phyloP scores from a whole-genome alignment of 2,888 invertebrate species.

The Harpagoxenus sublaevis region DNA sequence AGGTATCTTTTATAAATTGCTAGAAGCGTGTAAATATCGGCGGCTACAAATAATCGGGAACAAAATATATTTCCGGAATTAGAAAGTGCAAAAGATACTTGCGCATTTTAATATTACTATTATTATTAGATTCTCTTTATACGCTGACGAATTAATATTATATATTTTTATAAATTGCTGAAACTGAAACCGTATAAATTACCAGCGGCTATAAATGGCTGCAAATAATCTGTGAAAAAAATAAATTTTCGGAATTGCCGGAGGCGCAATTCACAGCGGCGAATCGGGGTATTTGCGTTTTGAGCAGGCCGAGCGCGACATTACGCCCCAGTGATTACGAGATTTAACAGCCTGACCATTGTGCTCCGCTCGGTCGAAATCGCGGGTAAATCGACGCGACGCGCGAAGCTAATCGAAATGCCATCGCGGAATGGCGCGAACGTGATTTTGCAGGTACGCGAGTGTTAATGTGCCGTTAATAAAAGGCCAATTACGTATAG shows the following conservation, averaged over 20 bases:
- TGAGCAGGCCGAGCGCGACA: neutral
- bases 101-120: no score
- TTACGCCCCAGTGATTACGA: slow-evolving; percentile 19
- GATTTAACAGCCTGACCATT: slow-evolving; percentile 22
- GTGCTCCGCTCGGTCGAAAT: slow-evolving; percentile 1
- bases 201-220: neutral
- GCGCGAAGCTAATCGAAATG: slow-evolving; percentile 18
- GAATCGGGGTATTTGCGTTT: slow-evolving; percentile 23
- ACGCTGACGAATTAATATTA: neutral
- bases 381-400: slow-evolving; percentile 27
- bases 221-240: neutral
- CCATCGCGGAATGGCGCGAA: neutral
- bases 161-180: neutral
- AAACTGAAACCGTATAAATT: neutral
- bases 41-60: neutral
- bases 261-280: neutral
- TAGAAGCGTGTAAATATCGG: neutral
- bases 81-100: no score
- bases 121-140: no score
- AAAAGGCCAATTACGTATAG: slow-evolving; percentile 30
- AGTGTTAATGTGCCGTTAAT: slow-evolving; percentile 33
- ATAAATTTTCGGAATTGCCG: neutral
- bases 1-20: neutral
- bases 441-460: slow-evolving; percentile 1
- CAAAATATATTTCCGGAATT: neutral